Evolutionary conservation across 30 jellyfish, hydroid and myxozoan species (phyloP).

Genomic region (Hydractinia echinata): DNA sequence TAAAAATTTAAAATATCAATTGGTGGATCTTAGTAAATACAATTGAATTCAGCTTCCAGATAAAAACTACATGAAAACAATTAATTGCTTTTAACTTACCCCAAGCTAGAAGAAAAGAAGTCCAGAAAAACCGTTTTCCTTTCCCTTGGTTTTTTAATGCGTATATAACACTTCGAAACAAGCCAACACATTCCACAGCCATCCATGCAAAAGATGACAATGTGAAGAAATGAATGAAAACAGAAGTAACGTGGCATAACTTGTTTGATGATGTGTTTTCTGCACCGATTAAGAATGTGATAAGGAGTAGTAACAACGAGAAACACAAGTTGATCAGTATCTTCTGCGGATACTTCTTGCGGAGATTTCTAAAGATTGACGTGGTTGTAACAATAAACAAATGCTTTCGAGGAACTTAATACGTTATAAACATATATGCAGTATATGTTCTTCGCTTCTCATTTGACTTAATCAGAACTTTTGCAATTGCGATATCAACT

Average conservation of each 20-base stretch:
- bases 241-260: background rate
- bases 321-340: background rate
- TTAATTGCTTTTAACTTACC: background rate
- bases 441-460: too few species aligned
- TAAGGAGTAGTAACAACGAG: background rate
- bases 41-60: too few species aligned
- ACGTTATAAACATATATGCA: too few species aligned
- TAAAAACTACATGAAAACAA: too few species aligned
- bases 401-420: too few species aligned
- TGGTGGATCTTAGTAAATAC: too few species aligned
- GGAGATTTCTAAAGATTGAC: background rate
- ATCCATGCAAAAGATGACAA: constrained; percentile 7
- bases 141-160: background rate
- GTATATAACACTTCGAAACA: background rate
- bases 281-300: background rate
- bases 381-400: background rate
- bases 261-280: background rate
- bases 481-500: too few species aligned
- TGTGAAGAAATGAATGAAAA: background rate
- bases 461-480: too few species aligned
- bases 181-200: background rate
- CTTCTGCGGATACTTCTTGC: constrained; percentile 9
- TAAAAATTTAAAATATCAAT: too few species aligned
- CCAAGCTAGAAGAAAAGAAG: constrained; percentile 7
- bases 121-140: background rate